Evolutionary conservation across 2,888 invertebrate species (phyloP).

Genomic region (Noctua pronuba): DNA sequence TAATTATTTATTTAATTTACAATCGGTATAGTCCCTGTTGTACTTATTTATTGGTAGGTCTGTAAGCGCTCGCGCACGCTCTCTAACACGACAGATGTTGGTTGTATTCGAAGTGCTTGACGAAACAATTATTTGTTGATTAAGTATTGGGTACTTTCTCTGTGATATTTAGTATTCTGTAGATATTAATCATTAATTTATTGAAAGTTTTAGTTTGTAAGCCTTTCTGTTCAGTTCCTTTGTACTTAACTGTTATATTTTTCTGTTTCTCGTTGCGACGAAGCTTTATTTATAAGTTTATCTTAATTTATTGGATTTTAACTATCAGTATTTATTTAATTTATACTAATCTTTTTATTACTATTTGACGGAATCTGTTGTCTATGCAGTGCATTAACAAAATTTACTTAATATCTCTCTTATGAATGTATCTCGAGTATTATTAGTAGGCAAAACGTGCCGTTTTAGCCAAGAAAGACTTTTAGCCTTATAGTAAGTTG

Average conservation of each 20-base stretch:
- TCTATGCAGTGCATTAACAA: conserved; percentile 73
- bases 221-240: conserved; percentile 83
- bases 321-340: conserved; percentile 75
- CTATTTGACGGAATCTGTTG: conserved; percentile 67
- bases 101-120: conserved; percentile 81
- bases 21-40: conserved; percentile 73
- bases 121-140: conserved; percentile 87
- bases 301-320: conserved; percentile 72
- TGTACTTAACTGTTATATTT: conserved; percentile 74
- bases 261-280: conserved; percentile 70
- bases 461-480: conserved; percentile 88
- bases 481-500: conserved; percentile 83
- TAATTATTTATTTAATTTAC: conserved; percentile 70
- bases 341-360: conserved; percentile 72
- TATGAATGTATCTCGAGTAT: conserved; percentile 79
- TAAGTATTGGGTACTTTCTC: conserved; percentile 90
- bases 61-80: conserved; percentile 76
- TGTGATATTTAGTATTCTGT: conserved; percentile 90
- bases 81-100: conserved; percentile 76
- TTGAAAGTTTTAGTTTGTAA: conserved; percentile 84
- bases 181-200: conserved; percentile 88
- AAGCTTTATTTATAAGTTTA: conserved; percentile 66
- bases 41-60: conserved; percentile 77
- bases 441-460: conserved; percentile 82
- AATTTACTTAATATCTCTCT: conserved; percentile 71